Evolutionary conservation across 2,113 vertebrate genomes (phyloP).

Genomic region (Tapirus terrestris): DNA sequence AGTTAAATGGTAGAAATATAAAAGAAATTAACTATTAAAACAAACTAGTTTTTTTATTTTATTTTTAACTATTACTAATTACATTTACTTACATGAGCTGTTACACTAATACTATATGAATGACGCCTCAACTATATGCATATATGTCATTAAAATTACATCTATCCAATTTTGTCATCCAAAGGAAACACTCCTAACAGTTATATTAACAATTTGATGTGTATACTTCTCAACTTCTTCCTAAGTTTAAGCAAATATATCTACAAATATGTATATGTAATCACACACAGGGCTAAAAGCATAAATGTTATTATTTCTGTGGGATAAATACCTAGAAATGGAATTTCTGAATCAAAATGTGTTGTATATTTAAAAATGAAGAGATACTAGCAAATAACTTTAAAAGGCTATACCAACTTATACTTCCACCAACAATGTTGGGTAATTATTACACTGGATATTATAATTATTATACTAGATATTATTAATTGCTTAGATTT

Average conservation of each 20-base stretch:
- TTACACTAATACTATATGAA: neutral
- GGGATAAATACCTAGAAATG: neutral
- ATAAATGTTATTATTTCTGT: conserved; percentile 3
- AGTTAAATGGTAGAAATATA: neutral
- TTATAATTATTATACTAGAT: neutral
- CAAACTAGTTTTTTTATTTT: neutral
- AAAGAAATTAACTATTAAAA: conserved; percentile 8
- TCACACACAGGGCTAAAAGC: neutral
- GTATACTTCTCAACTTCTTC: neutral
- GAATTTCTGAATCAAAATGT: neutral
- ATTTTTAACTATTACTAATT: neutral
- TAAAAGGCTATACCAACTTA: neutral
- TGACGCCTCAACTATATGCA: neutral
- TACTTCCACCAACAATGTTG: neutral
- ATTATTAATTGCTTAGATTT: neutral
- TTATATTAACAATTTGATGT: neutral
- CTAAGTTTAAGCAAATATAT: conserved; percentile 3
- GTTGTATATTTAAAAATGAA: neutral
- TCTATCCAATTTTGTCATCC: neutral
- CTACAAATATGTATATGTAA: neutral
- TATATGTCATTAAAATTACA: neutral
- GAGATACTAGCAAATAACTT: neutral
- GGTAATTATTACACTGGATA: too few relatives aligned
- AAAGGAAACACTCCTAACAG: neutral
- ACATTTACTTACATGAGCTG: neutral